Conservation (phyloP, 37 sponge, comb jelly and placozoan genomes). For the Amphimedon queenslandica region DNA sequence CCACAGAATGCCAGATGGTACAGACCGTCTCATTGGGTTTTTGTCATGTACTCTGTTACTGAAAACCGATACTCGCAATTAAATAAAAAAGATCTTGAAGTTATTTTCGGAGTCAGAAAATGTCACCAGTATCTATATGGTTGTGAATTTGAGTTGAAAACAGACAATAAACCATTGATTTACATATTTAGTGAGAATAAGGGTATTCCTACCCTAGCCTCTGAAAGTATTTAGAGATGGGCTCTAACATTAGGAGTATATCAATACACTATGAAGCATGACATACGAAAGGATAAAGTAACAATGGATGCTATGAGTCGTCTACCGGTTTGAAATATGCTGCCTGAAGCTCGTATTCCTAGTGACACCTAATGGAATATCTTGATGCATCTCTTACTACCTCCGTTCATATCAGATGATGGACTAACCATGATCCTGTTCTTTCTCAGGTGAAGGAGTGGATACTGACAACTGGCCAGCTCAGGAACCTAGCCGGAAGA, state of each 20-base stretch:
- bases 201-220: conserved; percentile 34
- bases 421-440: conserved; percentile 36
- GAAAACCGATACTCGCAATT: conserved; percentile 38
- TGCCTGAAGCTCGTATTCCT: neutral
- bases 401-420: neutral
- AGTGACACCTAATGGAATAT: conserved; percentile 4
- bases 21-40: conserved; percentile 42
- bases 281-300: conserved; percentile 5
- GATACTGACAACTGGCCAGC: conserved; percentile 21
- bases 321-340: conserved; percentile 20
- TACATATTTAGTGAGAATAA: conserved; percentile 28
- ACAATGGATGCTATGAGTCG: conserved; percentile 42
- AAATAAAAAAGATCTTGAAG: conserved; percentile 41
- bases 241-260: conserved; percentile 30
- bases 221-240: conserved; percentile 39
- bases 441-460: conserved; percentile 14
- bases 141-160: conserved; percentile 12
- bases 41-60: conserved; percentile 22
- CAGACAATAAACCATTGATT: conserved; percentile 53
- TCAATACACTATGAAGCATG: conserved; percentile 30
- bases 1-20: neutral
- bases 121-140: conserved; percentile 61
- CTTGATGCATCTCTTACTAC: neutral
- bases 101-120: conserved; percentile 43
- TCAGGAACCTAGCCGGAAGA: neutral